Evolutionary conservation across 2,797 vertebrate genomes (phyloP).

Genomic region (Coregonus ussuriensis): DNA sequence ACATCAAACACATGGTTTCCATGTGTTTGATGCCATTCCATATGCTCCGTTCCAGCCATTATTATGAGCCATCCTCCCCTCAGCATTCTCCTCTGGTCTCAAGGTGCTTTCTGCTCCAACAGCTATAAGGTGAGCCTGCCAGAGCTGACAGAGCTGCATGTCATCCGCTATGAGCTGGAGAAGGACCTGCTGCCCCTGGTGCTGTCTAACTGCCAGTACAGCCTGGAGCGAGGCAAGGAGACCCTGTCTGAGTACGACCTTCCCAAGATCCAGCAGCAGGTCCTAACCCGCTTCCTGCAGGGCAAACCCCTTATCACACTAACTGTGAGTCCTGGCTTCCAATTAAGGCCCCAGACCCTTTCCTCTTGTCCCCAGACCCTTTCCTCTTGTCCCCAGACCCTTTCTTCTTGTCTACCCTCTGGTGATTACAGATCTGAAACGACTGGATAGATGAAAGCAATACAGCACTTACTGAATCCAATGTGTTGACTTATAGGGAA

Average conservation of each 20-base stretch:
- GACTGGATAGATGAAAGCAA: not conserved
- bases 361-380: not conserved
- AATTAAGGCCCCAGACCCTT: not conserved
- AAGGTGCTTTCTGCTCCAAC: constrained; percentile 12
- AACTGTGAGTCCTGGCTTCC: constrained; percentile 62
- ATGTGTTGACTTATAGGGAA: constrained; percentile 72
- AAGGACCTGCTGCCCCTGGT: constrained; percentile 83
- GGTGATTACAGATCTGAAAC: not conserved
- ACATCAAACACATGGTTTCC: no score
- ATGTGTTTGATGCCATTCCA: no score
- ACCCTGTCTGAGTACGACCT: constrained; percentile 80
- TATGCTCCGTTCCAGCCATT: no score
- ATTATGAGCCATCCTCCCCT: no score
- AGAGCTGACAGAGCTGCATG: constrained; percentile 81
- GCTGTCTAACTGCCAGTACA: constrained; percentile 88
- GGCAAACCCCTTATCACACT: constrained; percentile 82
- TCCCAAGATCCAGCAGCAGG: constrained; percentile 84
- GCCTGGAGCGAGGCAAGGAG: constrained; percentile 79
- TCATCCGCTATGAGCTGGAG: constrained; percentile 84
- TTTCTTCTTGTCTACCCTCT: not conserved
- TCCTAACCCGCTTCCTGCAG: constrained; percentile 81
- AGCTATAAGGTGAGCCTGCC: constrained; percentile 76
- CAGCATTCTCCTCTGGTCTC: no score
- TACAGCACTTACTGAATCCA: not conserved
- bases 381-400: not conserved